Evolutionary conservation across 2,113 vertebrate species (phyloP).

Genomic region (Illadopsis cleaveri): DNA sequence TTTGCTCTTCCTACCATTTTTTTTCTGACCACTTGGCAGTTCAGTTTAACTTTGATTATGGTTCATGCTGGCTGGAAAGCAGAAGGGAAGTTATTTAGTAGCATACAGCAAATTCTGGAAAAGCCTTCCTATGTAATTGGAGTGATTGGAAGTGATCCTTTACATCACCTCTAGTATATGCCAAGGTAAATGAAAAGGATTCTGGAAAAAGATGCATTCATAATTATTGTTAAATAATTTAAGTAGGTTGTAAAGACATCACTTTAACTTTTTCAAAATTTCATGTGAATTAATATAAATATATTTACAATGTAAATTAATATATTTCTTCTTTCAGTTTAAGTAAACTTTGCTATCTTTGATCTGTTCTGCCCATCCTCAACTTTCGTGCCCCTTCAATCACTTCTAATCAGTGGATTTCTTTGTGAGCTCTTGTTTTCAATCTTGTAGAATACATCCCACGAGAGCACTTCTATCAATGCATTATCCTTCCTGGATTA

Average conservation of each 20-base stretch:
- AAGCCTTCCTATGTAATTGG: neutral
- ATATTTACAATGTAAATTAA: neutral
- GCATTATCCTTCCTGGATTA: slow-evolving; percentile 53
- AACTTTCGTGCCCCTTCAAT: neutral
- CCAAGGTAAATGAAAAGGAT: neutral
- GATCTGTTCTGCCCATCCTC: neutral
- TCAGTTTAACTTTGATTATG: neutral
- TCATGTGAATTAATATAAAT: neutral
- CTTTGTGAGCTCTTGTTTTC: slow-evolving; percentile 41
- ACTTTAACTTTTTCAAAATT: neutral
- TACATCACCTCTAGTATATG: neutral
- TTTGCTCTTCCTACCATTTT: neutral
- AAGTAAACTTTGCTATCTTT: neutral
- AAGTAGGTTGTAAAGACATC: neutral
- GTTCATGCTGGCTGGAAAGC: neutral
- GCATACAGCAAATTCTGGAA: neutral
- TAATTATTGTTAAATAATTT: neutral
- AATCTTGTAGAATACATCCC: slow-evolving; percentile 11
- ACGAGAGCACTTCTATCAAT: slow-evolving; percentile 2
- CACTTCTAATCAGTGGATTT: neutral
- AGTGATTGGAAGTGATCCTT: neutral
- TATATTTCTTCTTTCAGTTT: neutral
- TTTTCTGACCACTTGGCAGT: neutral
- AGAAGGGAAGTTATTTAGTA: neutral
- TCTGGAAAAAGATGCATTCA: neutral